Base-by-base conservation (phyloP, 2,113 vertebrate species). In the Malaclemys terrapin region DNA sequence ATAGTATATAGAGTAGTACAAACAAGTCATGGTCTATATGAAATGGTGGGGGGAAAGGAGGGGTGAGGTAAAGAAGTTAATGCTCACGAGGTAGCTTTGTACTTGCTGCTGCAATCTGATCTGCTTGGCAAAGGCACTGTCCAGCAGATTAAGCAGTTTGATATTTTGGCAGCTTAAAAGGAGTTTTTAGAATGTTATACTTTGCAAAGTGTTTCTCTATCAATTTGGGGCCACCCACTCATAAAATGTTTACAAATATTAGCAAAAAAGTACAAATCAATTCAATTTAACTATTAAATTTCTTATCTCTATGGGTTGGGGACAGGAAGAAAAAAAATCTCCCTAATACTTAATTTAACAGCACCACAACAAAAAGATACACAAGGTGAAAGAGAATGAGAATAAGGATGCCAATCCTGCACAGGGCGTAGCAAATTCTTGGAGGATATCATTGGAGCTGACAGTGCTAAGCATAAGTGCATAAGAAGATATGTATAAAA, bases 21-120 rank as follows among this genome's bases (percentile, higher is more conserved):
- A 62, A 62, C 57, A 31, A 29, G 57, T 62, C 12, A 59, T 14
- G 25, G 56, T 22, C 53, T 54, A 22, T 57, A 57, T 27, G 24
- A 57, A 45, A 45, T 45, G 17, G 59, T 82, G 10, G 20, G 17
- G 3, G 0, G 0, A 49, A 31, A 78, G 17, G 14, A 16, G 2
- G 11, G n/a, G 57, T 75, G 47, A 69, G 14, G 11, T 47, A 65
- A 31, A 49, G 87, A 45, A 1, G 8, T 31, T 27, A 3, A 17
- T 13, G 89, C 76, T 85, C 11, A 81, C n/a, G 75, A 22, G 57
- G 9, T 20, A 50, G 56, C 62, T 59, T 38, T 88, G 9, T 29
- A 35, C 52, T 89, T 75, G 6, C 11, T 79, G 25, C 1, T n/a
- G 16, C 1, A 2, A 50, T 10, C 10, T 69, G 62, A 84, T 29